Evolutionary conservation across 2,797 vertebrate species (phyloP), one percentile per base, ranked within the genome.

Genomic region (Pitangus sulphuratus): DNA sequence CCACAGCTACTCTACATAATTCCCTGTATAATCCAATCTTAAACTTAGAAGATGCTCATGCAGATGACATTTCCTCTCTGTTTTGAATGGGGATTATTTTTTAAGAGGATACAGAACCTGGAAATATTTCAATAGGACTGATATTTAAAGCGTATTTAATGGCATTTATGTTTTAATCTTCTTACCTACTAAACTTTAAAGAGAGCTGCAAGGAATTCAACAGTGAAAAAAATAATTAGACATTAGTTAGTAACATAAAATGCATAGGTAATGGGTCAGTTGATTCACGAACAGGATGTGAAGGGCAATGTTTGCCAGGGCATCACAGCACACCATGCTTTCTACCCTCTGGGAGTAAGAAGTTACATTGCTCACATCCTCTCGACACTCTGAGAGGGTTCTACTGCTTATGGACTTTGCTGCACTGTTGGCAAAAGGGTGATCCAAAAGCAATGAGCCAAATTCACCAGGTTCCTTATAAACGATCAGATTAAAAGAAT

Each of bases 141-240:
- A 97, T 98, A 98, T 98, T 98, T 98, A 98, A 97, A 98, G 95
- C 97, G 97, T 97, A 97, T 98, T 98, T 98, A 98, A 94, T 97
- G 97, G 97, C 97, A 98, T 98, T 98, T 98, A 97, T 97, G 80
- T 97, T 97, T 98, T 98, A 98, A 98, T 98, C 98, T 98, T 97
- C 98, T 97, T 98, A 98, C 97, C 97, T 97, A 96, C 95, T 97
- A 97, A 97, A 96, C 95, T 97, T 98, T 96, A 97, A 95, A 96
- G 84, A 96, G 89, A 97, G 89, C 87, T 86, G 72, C 91, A 94
- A 97, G 89, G 75, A 97, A 97, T 97, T 97, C 87, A 96, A 91
- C 62, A 81, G 87, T 93, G 95, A 96, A 97, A 97, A 96, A 97
- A 97, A 96, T 94, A 94, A 97, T 95, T 81, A 97, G 84, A 87